phyloP scores from a whole-genome alignment of 2,888 invertebrate genomes.

The Amorpha juglandis region DNA sequence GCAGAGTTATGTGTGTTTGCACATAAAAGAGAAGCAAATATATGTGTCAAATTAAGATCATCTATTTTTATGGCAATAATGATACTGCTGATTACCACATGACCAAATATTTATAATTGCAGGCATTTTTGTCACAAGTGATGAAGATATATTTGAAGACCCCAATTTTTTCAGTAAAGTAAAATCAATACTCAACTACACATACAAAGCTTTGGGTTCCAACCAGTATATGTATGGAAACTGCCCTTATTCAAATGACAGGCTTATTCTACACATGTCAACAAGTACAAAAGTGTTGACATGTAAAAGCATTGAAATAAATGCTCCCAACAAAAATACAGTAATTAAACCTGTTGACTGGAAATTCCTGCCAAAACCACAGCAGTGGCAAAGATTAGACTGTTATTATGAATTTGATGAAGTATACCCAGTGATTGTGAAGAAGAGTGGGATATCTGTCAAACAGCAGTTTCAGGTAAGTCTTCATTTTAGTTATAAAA shows the following conservation, averaged over 20 bases:
- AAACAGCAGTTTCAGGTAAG: slow-evolving; percentile 88
- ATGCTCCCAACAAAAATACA: slow-evolving; percentile 61
- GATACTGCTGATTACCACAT: background rate
- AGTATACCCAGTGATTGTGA: slow-evolving; percentile 87
- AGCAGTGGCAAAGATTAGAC: slow-evolving; percentile 91
- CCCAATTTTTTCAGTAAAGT: slow-evolving; percentile 84
- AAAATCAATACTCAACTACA: slow-evolving; percentile 82
- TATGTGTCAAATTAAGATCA: background rate
- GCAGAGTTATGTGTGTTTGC: no score
- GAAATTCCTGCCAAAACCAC: slow-evolving; percentile 88
- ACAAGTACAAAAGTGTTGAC: slow-evolving; percentile 81
- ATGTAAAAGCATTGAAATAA: slow-evolving; percentile 87
- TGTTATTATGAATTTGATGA: slow-evolving; percentile 91
- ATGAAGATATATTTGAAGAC: slow-evolving; percentile 86
- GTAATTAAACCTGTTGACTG: slow-evolving; percentile 89
- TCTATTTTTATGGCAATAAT: no score
- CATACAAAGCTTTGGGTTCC: slow-evolving; percentile 81
- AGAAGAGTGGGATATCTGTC: slow-evolving; percentile 86
- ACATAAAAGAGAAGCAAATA: background rate
- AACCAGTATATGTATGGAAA: slow-evolving; percentile 87
- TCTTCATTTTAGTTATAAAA: background rate
- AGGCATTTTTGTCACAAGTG: slow-evolving; percentile 90
- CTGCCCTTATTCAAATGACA: slow-evolving; percentile 81
- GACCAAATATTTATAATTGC: slow-evolving; percentile 38
- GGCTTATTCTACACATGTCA: slow-evolving; percentile 86